Conservation (phyloP, 2,113 vertebrate genomes). For the Xiphias gladius region DNA sequence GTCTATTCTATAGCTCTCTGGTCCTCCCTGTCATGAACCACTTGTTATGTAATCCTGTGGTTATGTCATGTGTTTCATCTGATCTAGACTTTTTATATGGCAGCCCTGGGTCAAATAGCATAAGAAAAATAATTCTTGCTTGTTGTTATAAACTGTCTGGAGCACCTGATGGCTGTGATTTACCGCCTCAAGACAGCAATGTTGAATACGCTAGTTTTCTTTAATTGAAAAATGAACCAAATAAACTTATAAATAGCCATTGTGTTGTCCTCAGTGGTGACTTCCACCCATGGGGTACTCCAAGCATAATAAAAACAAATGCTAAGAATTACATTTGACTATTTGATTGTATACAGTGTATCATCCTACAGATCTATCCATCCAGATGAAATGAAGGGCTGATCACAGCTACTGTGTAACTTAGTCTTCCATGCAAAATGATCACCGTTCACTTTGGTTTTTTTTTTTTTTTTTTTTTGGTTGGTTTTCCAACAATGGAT, state of each 20-base stretch:
- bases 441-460: background rate
- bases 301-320: conserved; percentile 41
- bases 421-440: conserved; percentile 28
- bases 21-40: conserved; percentile 50
- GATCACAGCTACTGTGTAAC: conserved; percentile 17
- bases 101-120: conserved; percentile 65
- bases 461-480: background rate
- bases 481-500: conserved; percentile 29
- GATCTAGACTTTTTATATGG: conserved; percentile 37
- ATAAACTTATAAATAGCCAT: background rate
- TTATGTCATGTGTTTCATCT: conserved; percentile 57
- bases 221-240: conserved; percentile 3
- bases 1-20: conserved; percentile 76
- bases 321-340: conserved; percentile 56
- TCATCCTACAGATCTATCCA: conserved; percentile 56
- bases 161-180: conserved; percentile 45
- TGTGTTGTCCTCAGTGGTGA: background rate
- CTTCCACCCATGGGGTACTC: conserved; percentile 36
- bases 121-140: conserved; percentile 49
- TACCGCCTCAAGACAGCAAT: background rate
- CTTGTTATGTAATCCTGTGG: conserved; percentile 58
- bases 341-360: conserved; percentile 61
- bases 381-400: conserved; percentile 83
- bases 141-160: conserved; percentile 39
- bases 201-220: background rate